Base-by-base conservation (phyloP, 2,888 invertebrate genomes). In the Rotaria macrura region DNA sequence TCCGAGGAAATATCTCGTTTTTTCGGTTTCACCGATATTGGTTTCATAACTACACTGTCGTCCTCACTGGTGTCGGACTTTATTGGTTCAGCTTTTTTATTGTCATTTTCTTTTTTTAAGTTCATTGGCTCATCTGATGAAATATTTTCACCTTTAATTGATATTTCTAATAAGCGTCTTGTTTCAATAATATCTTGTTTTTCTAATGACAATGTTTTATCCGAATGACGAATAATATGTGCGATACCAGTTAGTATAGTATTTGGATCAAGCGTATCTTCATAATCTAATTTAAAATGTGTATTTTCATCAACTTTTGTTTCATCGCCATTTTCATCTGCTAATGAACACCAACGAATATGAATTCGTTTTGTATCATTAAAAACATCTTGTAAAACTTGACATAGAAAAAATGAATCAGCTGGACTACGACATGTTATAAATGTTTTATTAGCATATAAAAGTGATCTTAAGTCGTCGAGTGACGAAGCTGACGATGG, bases 371-470 rank as follows among this genome's bases (percentile, higher is more conserved):
- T 93, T 54, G 95, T 95, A 84, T 94, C 94, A 89, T 94, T 94
- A 91, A 95, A 95, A 87, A 96, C 94, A 91, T 96, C 96, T 92
- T 96, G 95, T 91, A 94, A 93, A 0, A 95, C 93, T 91, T 96
- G 95, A 90, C 96, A 96, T 87, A 96, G 93, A 90, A 89, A 91
- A 87, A 91, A 91, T 29, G 89, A 88, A 14, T 89, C 91, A 20
- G 2, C 65, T 20, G 65, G 65, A 34, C 65, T 65, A 34, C 65
- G 65, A 65, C 29, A 29, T 65, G 65, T 65, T 20, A 65, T 65
- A 65, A 65, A 65, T 38, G 65, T 65, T 65, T 14, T 34, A 65
- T 65, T 65, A 2, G 65, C 17, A 65, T 65, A 65, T 34, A 65
- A 20, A 7, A 65, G 34, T 65, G 65, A 34, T 34, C 65, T 34